These are phyloP conservation scores for Melipona beecheii DNA, from an alignment of 2,888 invertebrate genomes.

Conservation along the genomic window DNA sequence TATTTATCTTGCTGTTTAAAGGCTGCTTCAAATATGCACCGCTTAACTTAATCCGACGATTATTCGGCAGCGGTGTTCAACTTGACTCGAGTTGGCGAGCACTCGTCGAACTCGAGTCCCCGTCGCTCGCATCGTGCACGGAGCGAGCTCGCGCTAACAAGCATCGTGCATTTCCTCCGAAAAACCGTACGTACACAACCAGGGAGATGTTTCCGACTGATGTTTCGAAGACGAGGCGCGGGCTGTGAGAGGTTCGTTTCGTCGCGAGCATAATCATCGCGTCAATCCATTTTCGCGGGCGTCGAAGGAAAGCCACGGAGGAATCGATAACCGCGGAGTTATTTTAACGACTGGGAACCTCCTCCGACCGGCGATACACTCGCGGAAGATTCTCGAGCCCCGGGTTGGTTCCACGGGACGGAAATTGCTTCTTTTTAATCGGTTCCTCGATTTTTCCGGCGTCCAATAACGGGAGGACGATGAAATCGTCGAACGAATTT, in stretches of 20 bases:
- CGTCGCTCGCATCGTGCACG: no score
- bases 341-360: slow-evolving; percentile 17
- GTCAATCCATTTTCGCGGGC: background rate
- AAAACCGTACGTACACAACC: background rate
- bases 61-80: no score
- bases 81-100: no score
- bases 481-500: slow-evolving; percentile 22
- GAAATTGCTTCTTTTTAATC: slow-evolving; percentile 26
- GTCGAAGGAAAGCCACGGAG: background rate
- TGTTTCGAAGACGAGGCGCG: background rate
- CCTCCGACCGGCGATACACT: background rate
- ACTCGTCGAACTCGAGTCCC: no score
- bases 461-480: background rate
- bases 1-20: no score
- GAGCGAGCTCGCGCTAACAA: slow-evolving; percentile 4
- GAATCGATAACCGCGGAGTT: slow-evolving; percentile 32
- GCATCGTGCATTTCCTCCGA: slow-evolving; percentile 8
- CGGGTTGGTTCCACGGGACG: background rate
- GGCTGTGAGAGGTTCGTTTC: no score
- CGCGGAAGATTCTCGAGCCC: slow-evolving; percentile 2
- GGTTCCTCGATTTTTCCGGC: background rate
- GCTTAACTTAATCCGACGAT: no score
- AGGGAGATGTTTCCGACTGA: slow-evolving; percentile 25
- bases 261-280: background rate
- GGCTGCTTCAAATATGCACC: no score